phyloP scores from a whole-genome alignment of 2,888 invertebrate genomes.

The Asteroscopus sphinx region DNA sequence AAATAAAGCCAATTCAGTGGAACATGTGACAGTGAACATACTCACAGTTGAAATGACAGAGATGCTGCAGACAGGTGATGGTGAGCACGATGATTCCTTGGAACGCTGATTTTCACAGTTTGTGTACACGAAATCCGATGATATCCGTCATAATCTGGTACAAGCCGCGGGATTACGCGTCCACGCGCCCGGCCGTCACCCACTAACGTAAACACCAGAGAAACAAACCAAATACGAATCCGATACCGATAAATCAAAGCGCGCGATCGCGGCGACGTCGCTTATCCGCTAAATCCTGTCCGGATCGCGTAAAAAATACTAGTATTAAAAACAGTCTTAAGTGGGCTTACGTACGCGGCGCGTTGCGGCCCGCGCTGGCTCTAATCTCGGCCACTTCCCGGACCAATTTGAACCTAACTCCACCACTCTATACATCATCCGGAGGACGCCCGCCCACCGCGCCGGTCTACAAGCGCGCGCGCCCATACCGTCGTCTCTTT shows the following conservation, averaged over 20 bases:
- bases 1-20: constrained; percentile 32
- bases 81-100: constrained; percentile 69
- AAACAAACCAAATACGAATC: constrained; percentile 83
- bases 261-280: constrained; percentile 87
- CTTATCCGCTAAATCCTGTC: constrained; percentile 89
- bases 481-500: constrained; percentile 73
- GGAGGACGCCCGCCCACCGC: constrained; percentile 87
- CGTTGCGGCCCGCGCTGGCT: constrained; percentile 91
- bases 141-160: constrained; percentile 88
- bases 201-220: constrained; percentile 89
- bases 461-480: constrained; percentile 72
- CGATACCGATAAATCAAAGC: constrained; percentile 90
- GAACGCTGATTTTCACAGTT: constrained; percentile 75
- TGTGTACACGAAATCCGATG: constrained; percentile 83
- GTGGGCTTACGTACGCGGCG: constrained; percentile 91
- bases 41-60: constrained; percentile 71
- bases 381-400: constrained; percentile 94
- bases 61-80: constrained; percentile 52
- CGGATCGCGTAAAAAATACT: constrained; percentile 91
- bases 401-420: constrained; percentile 94
- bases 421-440: constrained; percentile 93
- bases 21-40: constrained; percentile 61
- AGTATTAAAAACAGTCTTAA: constrained; percentile 94
- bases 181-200: constrained; percentile 84
- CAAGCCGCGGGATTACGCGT: constrained; percentile 86